Evolutionary conservation across 2,888 invertebrate genomes (phyloP).

Genomic region (Cantharis flavilabris): DNA sequence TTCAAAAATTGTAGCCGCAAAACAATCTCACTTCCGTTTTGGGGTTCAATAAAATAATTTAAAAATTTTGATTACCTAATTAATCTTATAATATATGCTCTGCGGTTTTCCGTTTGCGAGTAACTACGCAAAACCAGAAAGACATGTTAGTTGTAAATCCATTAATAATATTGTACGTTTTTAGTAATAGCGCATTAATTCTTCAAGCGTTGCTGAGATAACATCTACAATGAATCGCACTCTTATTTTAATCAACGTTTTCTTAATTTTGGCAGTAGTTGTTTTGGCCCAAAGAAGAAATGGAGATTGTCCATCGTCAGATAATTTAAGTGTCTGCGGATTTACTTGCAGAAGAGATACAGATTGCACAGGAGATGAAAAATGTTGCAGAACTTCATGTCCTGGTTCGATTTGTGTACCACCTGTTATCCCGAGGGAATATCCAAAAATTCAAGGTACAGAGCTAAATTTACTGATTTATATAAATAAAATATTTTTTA

Average conservation of each 20-base stretch:
- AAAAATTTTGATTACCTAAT: background rate
- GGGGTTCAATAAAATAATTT: conserved; percentile 1
- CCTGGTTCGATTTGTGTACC: conserved; percentile 50
- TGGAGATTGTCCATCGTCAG: conserved; percentile 20
- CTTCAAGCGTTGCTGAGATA: background rate
- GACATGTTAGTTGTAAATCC: background rate
- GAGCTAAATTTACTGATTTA: background rate
- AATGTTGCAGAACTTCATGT: conserved; percentile 53
- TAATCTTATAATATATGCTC: background rate
- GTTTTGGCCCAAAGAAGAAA: conserved; percentile 8
- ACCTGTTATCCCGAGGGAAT: conserved; percentile 40
- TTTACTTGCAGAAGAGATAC: conserved; percentile 46
- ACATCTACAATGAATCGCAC: background rate
- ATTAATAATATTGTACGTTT: conserved; percentile 5
- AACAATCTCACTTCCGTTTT: background rate
- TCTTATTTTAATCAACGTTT: background rate
- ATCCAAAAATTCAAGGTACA: background rate
- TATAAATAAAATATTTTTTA: background rate
- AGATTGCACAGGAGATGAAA: conserved; percentile 47
- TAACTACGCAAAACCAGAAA: background rate
- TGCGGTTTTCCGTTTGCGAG: conserved; percentile 1
- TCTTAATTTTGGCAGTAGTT: background rate
- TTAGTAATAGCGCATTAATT: background rate
- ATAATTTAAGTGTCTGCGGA: conserved; percentile 47
- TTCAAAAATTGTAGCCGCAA: background rate